A percentile compares a stretch with the other conserved stretches of the same genome.
These are phyloP conservation scores for Mylabris phalerata DNA, from an alignment of 1,140 invertebrate species.

Conservation along the genomic window DNA sequence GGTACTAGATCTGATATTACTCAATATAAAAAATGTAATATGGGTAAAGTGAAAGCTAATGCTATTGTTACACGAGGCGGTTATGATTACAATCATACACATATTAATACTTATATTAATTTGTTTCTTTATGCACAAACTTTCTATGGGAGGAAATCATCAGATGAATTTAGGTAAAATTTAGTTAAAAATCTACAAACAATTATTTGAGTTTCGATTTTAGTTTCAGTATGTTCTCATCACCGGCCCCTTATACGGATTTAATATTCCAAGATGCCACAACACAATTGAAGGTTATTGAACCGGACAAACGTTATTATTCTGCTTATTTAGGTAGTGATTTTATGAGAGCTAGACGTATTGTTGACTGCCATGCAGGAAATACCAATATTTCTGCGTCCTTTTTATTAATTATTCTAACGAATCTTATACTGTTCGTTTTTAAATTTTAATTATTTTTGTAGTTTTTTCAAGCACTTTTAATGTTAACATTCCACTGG, in stretches of 20 bases:
- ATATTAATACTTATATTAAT: conserved; percentile 80
- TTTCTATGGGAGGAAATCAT: conserved; percentile 76
- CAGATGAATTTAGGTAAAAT: conserved; percentile 72
- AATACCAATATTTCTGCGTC: conserved; percentile 14
- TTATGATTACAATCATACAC: conserved; percentile 65
- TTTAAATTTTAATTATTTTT: too few species aligned
- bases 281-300: conserved; percentile 68
- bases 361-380: conserved; percentile 70
- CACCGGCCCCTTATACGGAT: conserved; percentile 70
- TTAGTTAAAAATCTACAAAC: background rate
- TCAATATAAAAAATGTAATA: conserved; percentile 79
- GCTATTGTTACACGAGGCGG: conserved; percentile 82
- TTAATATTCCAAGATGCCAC: conserved; percentile 90
- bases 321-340: conserved; percentile 64
- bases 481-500: too few species aligned
- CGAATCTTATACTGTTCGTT: too few species aligned
- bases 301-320: conserved; percentile 55
- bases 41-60: conserved; percentile 86
- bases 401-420: background rate
- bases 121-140: conserved; percentile 86
- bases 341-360: conserved; percentile 67
- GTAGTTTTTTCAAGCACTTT: too few species aligned
- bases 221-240: conserved; percentile 86
- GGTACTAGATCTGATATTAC: conserved; percentile 73
- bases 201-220: conserved; percentile 28